Conservation (phyloP, 1,140 invertebrate species). For the Zeugodacus cucurbitae region DNA sequence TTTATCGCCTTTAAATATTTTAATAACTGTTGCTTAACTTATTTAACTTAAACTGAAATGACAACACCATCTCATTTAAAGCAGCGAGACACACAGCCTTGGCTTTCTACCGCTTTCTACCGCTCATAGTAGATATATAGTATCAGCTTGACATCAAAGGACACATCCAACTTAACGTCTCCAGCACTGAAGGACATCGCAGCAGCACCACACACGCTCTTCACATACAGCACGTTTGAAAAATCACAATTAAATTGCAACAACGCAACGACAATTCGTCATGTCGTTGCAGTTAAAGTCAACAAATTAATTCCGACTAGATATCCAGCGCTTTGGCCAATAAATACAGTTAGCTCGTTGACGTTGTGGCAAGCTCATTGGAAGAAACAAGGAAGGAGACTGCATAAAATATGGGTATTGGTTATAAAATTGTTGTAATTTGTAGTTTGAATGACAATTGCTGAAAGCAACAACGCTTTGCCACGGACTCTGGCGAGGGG, state of each 20-base stretch:
- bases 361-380: neutral
- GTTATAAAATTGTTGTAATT: constrained; percentile 14
- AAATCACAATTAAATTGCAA: constrained; percentile 37
- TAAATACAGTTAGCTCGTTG: constrained; percentile 13
- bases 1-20: too few relatives aligned
- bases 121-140: too few relatives aligned
- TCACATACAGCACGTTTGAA: neutral
- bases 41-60: neutral
- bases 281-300: constrained; percentile 17
- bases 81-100: neutral
- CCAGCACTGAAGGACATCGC: neutral
- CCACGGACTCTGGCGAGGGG: neutral
- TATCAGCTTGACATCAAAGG: neutral
- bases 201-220: neutral
- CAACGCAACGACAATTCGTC: constrained; percentile 19
- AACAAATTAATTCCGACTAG: constrained; percentile 26
- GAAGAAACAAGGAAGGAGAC: neutral
- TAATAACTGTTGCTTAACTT: neutral
- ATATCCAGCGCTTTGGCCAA: constrained; percentile 1
- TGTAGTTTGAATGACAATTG: constrained; percentile 33
- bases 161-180: neutral
- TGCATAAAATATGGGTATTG: constrained; percentile 28
- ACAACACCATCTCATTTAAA: too few relatives aligned
- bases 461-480: neutral
- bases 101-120: neutral